phyloP scores from a whole-genome alignment of 2,888 invertebrate genomes.

The Piscicola geometra region DNA sequence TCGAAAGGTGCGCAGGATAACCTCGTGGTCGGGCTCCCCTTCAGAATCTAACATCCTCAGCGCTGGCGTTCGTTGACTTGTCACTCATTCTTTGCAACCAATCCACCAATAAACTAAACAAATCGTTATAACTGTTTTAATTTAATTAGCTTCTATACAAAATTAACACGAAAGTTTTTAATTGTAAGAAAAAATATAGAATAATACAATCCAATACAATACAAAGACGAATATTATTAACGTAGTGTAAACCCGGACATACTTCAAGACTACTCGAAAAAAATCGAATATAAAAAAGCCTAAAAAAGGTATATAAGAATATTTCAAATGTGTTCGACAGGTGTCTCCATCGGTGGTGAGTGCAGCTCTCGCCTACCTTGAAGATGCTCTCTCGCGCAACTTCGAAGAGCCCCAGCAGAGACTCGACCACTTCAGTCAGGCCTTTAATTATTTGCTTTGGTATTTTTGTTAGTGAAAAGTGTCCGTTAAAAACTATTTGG shows the following conservation, averaged over 20 bases:
- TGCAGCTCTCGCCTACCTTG: constrained; percentile 49
- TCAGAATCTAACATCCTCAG: not conserved
- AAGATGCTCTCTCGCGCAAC: constrained; percentile 51
- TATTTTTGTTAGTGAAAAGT: too few species aligned
- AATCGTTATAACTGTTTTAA: too few species aligned
- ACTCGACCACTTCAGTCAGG: constrained; percentile 52
- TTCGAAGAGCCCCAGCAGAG: constrained; percentile 54
- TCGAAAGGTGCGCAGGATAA: constrained; percentile 22
- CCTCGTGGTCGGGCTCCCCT: constrained; percentile 12
- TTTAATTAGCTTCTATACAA: too few species aligned
- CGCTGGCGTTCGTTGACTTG: not conserved
- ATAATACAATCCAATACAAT: too few species aligned
- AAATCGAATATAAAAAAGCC: not conserved
- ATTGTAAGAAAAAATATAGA: too few species aligned
- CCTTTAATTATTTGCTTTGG: too few species aligned
- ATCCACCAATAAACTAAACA: not conserved
- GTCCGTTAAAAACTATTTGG: too few species aligned
- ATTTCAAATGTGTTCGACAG: too few species aligned
- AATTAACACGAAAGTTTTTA: too few species aligned
- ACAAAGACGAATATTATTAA: too few species aligned
- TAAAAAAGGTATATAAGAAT: not conserved
- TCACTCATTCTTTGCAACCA: not conserved
- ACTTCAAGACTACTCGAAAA: not conserved
- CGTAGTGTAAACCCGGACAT: too few species aligned
- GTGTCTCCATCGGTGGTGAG: constrained; percentile 45